These are phyloP conservation scores for Chromoteleia sp. DNA, from an alignment of 2,888 invertebrate species.

Conservation along the genomic window DNA sequence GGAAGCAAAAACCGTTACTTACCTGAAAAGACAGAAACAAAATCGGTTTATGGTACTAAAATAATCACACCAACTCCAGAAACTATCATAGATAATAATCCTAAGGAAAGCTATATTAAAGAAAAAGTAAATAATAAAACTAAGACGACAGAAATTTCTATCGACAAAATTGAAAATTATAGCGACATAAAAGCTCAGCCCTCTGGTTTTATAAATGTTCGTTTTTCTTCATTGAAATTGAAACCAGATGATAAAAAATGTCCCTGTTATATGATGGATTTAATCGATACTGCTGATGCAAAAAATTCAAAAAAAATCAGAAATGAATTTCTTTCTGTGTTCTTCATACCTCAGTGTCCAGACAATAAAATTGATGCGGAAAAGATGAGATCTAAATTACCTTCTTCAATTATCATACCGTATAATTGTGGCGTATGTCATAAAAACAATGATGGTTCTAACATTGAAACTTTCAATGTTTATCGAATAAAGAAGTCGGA, in stretches of 20 bases:
- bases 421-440: conserved; percentile 46
- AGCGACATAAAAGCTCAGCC: conserved; percentile 26
- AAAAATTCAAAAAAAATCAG: conserved; percentile 9
- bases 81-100: conserved; percentile 25
- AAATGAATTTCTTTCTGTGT: conserved; percentile 44
- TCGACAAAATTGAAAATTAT: not conserved
- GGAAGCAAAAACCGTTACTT: conserved; percentile 46
- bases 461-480: conserved; percentile 47
- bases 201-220: conserved; percentile 56
- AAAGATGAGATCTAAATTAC: conserved; percentile 35
- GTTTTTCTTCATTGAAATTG: conserved; percentile 37
- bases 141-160: not conserved
- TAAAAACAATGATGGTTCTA: conserved; percentile 31
- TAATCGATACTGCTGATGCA: conserved; percentile 7
- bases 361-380: conserved; percentile 51
- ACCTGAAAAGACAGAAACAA: conserved; percentile 41
- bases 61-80: conserved; percentile 16
- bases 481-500: conserved; percentile 59
- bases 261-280: conserved; percentile 48
- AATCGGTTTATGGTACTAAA: conserved; percentile 13
- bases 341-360: conserved; percentile 46
- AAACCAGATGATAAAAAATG: conserved; percentile 53
- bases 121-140: conserved; percentile 5
- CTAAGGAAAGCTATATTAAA: conserved; percentile 1
- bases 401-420: conserved; percentile 46